Conservation (phyloP, 2,797 vertebrate genomes). For the Sciaenops ocellatus region DNA sequence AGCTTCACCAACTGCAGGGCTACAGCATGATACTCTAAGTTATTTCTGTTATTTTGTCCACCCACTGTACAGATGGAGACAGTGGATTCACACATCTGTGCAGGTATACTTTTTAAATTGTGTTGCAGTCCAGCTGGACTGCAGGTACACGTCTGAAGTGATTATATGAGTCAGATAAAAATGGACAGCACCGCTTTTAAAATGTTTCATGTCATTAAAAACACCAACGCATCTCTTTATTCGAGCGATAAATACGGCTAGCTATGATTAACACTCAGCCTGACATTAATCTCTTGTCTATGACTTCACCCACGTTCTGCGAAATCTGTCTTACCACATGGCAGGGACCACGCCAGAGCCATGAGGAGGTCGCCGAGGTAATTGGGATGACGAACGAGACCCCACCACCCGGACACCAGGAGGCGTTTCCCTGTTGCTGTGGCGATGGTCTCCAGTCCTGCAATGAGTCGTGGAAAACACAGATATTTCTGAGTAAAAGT, state of each 20-base stretch:
- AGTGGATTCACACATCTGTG: not conserved
- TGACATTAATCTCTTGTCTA: conserved; percentile 5
- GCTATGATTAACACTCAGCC: conserved; percentile 14
- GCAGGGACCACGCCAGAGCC: conserved; percentile 93
- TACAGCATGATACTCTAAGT: too few relatives aligned
- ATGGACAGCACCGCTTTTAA: not conserved
- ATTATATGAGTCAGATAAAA: not conserved
- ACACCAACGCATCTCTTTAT: not conserved
- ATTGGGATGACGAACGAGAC: conserved; percentile 93
- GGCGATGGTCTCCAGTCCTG: conserved; percentile 91
- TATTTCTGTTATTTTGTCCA: too few relatives aligned
- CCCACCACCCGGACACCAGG: conserved; percentile 95
- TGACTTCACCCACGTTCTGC: conserved; percentile 18
- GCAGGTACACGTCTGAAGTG: not conserved
- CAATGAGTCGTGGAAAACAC: not conserved
- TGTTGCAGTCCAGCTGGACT: not conserved
- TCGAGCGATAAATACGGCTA: conserved; percentile 4
- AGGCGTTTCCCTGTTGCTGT: conserved; percentile 91
- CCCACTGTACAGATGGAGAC: not conserved
- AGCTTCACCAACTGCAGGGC: too few relatives aligned
- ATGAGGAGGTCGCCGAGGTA: conserved; percentile 94
- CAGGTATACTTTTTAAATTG: not conserved
- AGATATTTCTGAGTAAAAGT: conserved; percentile 14
- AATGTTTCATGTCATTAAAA: conserved; percentile 4
- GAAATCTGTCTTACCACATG: conserved; percentile 89